phyloP scores from a whole-genome alignment of 2,888 invertebrate species.

The Drosophila conformis region DNA sequence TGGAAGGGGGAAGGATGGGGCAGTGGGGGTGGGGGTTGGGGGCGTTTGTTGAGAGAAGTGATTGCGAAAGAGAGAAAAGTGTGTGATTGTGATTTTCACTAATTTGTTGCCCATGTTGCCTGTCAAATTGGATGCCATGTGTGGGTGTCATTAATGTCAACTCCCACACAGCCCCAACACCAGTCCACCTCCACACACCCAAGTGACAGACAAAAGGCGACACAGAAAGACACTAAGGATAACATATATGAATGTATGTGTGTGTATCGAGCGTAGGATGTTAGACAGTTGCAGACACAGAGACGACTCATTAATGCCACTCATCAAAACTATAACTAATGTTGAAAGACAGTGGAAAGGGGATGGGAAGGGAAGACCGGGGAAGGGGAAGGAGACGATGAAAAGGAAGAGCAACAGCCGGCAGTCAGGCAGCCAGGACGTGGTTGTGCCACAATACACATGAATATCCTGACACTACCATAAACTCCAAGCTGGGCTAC shows the following conservation, averaged over 20 bases:
- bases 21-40: neutral
- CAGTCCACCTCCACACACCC: neutral
- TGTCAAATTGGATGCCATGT: conserved; percentile 79
- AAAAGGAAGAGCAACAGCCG: conserved; percentile 17
- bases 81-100: conserved; percentile 71
- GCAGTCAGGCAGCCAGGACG: conserved; percentile 28
- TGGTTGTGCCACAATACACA: conserved; percentile 35
- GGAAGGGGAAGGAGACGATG: neutral
- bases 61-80: conserved; percentile 22
- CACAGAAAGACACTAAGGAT: conserved; percentile 50
- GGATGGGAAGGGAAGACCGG: neutral
- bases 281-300: conserved; percentile 70
- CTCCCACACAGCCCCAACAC: neutral
- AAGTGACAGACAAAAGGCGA: conserved; percentile 36
- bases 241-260: neutral
- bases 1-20: neutral
- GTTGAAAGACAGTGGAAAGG: conserved; percentile 35
- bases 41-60: neutral
- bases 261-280: conserved; percentile 18
- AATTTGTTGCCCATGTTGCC: conserved; percentile 74
- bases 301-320: conserved; percentile 80
- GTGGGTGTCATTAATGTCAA: conserved; percentile 78
- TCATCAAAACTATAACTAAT: conserved; percentile 80
- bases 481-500: conserved; percentile 51
- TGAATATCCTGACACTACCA: conserved; percentile 75